Evolutionary conservation across 2,113 vertebrate species (phyloP).

Genomic region (Coturnix japonica): DNA sequence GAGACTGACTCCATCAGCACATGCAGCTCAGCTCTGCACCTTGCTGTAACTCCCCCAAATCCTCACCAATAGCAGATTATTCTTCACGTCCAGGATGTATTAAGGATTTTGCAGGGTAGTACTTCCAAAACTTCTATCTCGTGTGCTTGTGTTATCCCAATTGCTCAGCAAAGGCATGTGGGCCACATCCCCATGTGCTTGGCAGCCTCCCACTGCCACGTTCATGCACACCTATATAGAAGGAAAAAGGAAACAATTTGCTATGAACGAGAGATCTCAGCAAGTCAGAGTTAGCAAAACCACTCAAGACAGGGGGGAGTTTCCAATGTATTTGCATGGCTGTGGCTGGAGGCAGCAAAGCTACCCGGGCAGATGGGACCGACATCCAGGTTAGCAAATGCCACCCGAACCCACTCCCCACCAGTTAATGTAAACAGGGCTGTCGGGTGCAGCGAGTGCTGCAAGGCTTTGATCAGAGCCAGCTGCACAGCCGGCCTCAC

Average conservation of each 20-base stretch:
- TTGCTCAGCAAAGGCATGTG: neutral
- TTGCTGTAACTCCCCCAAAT: neutral
- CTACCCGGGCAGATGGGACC: neutral
- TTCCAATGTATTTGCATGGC: neutral
- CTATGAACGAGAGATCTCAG: neutral
- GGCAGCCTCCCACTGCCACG: neutral
- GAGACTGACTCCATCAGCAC: neutral
- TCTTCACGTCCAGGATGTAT: neutral
- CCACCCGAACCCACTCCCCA: fast-evolving
- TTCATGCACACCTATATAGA: neutral
- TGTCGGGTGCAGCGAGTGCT: neutral
- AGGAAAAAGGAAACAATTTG: neutral
- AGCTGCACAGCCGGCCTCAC: neutral
- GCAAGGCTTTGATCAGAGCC: conserved; percentile 49
- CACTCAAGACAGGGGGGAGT: neutral
- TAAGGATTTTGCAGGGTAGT: neutral
- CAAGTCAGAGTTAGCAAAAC: neutral
- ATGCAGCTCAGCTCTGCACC: neutral
- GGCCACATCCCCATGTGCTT: fast-evolving
- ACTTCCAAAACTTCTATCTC: neutral
- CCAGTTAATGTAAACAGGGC: neutral
- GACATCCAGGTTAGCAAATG: neutral
- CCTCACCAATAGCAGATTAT: neutral
- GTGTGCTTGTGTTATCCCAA: neutral
- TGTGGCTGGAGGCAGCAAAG: fast-evolving